phyloP scores from a whole-genome alignment of 2,113 vertebrate genomes.

The Varanus komodoensis region DNA sequence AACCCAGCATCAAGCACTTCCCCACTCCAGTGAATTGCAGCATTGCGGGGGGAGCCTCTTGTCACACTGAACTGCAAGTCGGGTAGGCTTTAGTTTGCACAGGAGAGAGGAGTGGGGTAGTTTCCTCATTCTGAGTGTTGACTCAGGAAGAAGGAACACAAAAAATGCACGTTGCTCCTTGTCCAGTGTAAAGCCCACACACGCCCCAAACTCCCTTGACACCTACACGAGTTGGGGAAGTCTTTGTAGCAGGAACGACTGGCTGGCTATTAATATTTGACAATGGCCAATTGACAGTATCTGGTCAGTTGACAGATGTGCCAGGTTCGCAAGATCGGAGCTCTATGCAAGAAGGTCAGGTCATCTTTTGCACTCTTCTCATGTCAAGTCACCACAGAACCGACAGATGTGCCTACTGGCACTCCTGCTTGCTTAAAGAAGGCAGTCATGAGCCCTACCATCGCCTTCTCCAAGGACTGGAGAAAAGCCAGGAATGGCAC shows the following conservation, averaged over 20 bases:
- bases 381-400: no score
- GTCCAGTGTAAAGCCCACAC: not conserved
- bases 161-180: not conserved
- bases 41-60: no score
- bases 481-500: not conserved
- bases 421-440: not conserved
- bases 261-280: not conserved
- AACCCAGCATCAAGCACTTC: not conserved
- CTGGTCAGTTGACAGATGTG: not conserved
- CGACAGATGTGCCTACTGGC: not conserved
- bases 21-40: not conserved
- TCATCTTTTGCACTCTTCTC: not conserved
- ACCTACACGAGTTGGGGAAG: no score
- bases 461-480: not conserved
- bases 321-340: not conserved
- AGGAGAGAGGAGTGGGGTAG: not conserved
- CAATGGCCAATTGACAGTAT: not conserved
- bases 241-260: no score
- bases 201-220: no score
- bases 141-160: not conserved
- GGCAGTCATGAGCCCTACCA: not conserved
- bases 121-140: not conserved
- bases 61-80: not conserved
- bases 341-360: not conserved
- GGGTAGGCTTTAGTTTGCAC: not conserved